Evolutionary conservation across 2,888 invertebrate genomes (phyloP).

Genomic region (Endomychus coccineus): DNA sequence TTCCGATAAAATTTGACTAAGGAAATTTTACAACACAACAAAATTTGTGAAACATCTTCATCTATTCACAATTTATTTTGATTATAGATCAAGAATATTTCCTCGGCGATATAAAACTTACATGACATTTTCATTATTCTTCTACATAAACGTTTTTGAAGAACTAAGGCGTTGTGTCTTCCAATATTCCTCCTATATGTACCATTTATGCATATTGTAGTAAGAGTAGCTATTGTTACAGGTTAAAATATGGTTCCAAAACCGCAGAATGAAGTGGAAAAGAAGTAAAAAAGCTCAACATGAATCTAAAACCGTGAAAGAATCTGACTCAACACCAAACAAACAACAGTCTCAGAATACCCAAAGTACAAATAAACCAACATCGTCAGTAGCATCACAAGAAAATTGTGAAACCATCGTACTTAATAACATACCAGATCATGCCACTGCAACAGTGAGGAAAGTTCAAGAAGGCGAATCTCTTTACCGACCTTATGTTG

Average conservation of each 20-base stretch:
- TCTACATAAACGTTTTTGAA: too few species aligned
- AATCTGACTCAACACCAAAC: constrained; percentile 21
- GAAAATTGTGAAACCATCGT: constrained; percentile 16
- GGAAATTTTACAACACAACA: too few species aligned
- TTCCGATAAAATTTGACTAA: too few species aligned
- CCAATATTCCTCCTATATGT: too few species aligned
- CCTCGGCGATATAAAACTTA: too few species aligned
- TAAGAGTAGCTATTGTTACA: constrained; percentile 49
- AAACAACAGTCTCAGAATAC: constrained; percentile 26
- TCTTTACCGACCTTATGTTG: constrained; percentile 46
- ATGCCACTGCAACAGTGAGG: constrained; percentile 23
- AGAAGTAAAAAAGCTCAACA: constrained; percentile 93
- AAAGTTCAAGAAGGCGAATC: constrained; percentile 41
- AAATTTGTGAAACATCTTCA: too few species aligned
- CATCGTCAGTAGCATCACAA: constrained; percentile 6
- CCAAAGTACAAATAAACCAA: constrained; percentile 1
- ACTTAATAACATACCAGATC: constrained; percentile 20
- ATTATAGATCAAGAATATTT: too few species aligned
- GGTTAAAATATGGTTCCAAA: constrained; percentile 99
- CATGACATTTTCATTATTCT: too few species aligned
- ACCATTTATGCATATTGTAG: too few species aligned
- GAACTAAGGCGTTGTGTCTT: too few species aligned
- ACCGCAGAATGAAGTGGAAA: constrained; percentile 98
- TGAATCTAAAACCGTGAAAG: constrained; percentile 60
- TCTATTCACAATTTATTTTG: too few species aligned